Conservation (phyloP, 2,113 vertebrate species). For the Capreolus pygargus region DNA sequence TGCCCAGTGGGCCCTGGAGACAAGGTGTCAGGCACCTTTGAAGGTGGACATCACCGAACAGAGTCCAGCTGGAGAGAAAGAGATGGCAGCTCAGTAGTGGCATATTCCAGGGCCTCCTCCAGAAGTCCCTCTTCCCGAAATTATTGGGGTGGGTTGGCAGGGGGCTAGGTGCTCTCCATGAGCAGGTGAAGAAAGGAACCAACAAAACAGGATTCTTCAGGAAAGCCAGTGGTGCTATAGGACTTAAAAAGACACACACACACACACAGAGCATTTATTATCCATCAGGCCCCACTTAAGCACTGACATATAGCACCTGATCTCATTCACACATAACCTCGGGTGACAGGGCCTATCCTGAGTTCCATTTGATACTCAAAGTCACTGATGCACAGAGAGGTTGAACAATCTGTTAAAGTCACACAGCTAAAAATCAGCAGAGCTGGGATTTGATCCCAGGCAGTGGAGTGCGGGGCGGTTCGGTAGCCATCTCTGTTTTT, state of each 20-base stretch:
- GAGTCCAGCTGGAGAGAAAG: neutral
- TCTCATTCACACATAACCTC: neutral
- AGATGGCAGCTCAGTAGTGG: too few species aligned
- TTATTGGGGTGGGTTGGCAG: neutral
- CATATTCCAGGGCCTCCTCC: neutral
- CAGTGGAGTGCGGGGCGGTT: neutral
- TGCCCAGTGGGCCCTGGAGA: neutral
- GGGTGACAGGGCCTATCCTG: neutral
- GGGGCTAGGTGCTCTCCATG: neutral
- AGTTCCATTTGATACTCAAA: neutral
- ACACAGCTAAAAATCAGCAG: neutral
- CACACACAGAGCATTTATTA: neutral
- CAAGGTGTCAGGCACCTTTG: neutral
- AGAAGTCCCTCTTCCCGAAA: neutral
- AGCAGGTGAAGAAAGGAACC: neutral
- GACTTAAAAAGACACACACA: neutral
- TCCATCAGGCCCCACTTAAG: neutral
- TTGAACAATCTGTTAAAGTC: neutral
- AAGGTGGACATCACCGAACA: neutral
- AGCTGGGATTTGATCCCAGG: neutral
- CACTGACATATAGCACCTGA: accelerated
- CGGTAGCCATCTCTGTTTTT: neutral
- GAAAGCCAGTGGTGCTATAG: neutral
- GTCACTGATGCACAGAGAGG: neutral
- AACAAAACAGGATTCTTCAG: neutral